Percentiles rank a stretch among this genome's conserved stretches.
phyloP scores from a whole-genome alignment of 2,113 vertebrate genomes.

The Colossoma macropomum region DNA sequence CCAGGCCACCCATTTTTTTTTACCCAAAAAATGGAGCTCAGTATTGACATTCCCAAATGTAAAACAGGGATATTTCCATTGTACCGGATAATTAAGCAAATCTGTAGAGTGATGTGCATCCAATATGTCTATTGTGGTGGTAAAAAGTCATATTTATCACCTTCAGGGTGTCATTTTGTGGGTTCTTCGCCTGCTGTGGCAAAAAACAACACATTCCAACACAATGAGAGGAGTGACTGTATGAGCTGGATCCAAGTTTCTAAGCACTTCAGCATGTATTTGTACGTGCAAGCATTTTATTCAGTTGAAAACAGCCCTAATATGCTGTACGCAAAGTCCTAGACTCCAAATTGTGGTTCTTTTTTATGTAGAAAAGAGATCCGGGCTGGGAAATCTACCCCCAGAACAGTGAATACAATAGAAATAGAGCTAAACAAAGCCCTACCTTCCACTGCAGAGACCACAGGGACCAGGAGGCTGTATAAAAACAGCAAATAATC shows the following conservation, averaged over 20 bases:
- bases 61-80: not conserved
- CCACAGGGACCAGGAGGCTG: constrained; percentile 77
- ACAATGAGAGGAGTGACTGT: not conserved
- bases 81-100: too few relatives aligned
- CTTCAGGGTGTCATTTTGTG: not conserved
- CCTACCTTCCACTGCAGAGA: constrained; percentile 81
- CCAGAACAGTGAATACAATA: too few relatives aligned
- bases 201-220: constrained; percentile 3
- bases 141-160: not conserved
- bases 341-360: too few relatives aligned
- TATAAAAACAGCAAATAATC: constrained; percentile 82
- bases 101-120: too few relatives aligned
- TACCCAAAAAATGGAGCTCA: not conserved
- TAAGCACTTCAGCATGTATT: too few relatives aligned
- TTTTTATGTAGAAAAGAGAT: too few relatives aligned
- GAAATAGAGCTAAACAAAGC: not conserved
- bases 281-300: too few relatives aligned
- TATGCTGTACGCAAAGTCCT: too few relatives aligned
- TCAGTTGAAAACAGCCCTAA: too few relatives aligned
- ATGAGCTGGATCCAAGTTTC: not conserved
- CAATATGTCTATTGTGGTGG: too few relatives aligned
- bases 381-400: too few relatives aligned
- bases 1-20: not conserved
- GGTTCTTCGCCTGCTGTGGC: not conserved
- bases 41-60: not conserved